These are phyloP conservation scores for Trachymyrmex cornetzi DNA, from an alignment of 1,140 invertebrate species.

Conservation along the genomic window DNA sequence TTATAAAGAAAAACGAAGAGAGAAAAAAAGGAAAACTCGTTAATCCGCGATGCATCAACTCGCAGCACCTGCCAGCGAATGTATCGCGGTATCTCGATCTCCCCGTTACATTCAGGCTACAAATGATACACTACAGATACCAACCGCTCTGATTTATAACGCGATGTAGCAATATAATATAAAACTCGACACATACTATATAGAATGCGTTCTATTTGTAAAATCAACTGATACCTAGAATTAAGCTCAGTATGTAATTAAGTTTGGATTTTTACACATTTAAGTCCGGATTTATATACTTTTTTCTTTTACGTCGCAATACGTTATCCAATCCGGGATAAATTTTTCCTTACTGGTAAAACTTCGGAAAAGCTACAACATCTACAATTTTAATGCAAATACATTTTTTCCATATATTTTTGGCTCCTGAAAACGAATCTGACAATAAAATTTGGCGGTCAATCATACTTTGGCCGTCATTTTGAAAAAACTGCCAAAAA, in stretches of 20 bases:
- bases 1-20: constrained; percentile 21
- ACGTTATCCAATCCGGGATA: background rate
- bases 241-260: background rate
- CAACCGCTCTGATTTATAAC: constrained; percentile 41
- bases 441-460: too few relatives aligned
- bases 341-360: background rate
- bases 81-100: constrained; percentile 53
- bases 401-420: too few relatives aligned
- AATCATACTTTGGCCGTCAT: too few relatives aligned
- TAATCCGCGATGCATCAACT: constrained; percentile 44
- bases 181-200: background rate
- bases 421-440: too few relatives aligned
- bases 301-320: background rate
- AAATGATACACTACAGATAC: constrained; percentile 49
- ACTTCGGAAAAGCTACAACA: too few relatives aligned
- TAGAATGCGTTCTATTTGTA: background rate
- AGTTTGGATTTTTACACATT: background rate
- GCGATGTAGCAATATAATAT: constrained; percentile 17
- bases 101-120: constrained; percentile 31
- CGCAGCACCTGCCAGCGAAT: constrained; percentile 32
- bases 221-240: background rate
- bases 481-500: too few relatives aligned
- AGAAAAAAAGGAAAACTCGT: constrained; percentile 9
- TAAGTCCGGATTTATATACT: background rate
- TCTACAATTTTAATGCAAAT: too few relatives aligned